Evolutionary conservation across 2,797 vertebrate genomes (phyloP), one percentile per base, ranked within the genome.

Genomic region (Anolis apletophallus): DNA sequence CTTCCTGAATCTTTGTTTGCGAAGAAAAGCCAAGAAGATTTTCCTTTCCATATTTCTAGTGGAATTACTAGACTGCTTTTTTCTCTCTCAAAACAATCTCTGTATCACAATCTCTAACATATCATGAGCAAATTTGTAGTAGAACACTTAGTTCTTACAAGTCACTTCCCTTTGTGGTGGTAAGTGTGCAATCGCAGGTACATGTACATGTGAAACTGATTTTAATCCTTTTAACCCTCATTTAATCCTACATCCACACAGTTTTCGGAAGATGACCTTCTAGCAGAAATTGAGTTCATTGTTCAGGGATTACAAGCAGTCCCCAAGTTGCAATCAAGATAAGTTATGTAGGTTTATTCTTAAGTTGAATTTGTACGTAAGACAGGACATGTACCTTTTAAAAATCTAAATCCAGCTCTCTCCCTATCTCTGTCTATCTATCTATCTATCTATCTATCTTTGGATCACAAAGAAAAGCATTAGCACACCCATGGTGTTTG

Each of bases 281-380:
- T 17, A 17, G 59, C 17, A 83, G 26, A 1, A n/a, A 73, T 55
- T 88, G 17, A 72, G 10, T 71, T 92, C 46, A 1, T 75, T 78
- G 9, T 77, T 59, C 0, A 54, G 73, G 32, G 14, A 88, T 26
- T 5, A 40, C 40, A 40, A 40, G 40, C 2, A 40, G 40, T 5
- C 40, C 40, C 40, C 40, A 40, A 40, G 40, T 40, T 40, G 5
- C 40, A 40, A 40, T 40, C 40, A 40, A 40, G 40, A 40, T 40
- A 40, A 40, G 40, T 40, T 40, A 2, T 40, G 40, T 40, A 40
- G 40, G 40, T 40, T 5, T 40, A 40, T 40, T 40, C 40, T 40
- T 40, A 40, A 40, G 40, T 2, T 40, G 40, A 40, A 40, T 40
- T 40, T 40, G 40, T 40, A 40, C 5, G 40, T 40, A 40, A 40